Percentiles rank a stretch among this genome's conserved stretches.
These are phyloP conservation scores for Pteruthius melanotis DNA, from an alignment of 2,113 vertebrate species.

Conservation along the genomic window DNA sequence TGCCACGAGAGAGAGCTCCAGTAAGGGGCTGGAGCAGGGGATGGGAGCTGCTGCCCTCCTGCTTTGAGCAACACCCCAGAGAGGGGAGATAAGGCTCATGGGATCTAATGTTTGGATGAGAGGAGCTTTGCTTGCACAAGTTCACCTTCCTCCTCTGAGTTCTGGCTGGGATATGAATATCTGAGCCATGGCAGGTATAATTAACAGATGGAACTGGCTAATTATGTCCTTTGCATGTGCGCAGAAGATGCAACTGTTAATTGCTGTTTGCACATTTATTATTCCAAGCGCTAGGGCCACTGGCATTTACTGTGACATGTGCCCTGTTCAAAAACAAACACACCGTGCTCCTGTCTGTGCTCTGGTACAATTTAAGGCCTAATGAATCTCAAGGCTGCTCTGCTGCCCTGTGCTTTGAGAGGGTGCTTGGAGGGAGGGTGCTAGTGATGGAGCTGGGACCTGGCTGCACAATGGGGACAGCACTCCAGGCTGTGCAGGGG, in stretches of 20 bases:
- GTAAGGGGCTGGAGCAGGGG: background rate
- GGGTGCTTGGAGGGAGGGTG: background rate
- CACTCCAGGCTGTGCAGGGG: accelerated
- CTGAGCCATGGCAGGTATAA: slow-evolving; percentile 67
- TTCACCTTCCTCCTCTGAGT: slow-evolving; percentile 43
- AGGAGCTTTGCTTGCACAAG: slow-evolving; percentile 11
- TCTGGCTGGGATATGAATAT: slow-evolving; percentile 53
- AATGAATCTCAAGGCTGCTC: background rate
- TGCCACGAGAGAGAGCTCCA: background rate
- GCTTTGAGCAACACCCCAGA: background rate
- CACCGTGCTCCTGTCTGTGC: background rate
- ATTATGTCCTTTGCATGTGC: slow-evolving; percentile 63
- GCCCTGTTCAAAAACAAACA: slow-evolving; percentile 60
- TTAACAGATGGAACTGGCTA: slow-evolving; percentile 73
- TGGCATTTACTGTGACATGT: slow-evolving; percentile 41
- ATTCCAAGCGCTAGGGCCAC: slow-evolving; percentile 26
- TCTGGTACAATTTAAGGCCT: background rate
- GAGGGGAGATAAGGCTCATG: background rate
- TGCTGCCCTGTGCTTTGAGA: background rate
- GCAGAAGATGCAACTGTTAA: slow-evolving; percentile 62
- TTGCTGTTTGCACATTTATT: slow-evolving; percentile 65
- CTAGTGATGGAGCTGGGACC: accelerated
- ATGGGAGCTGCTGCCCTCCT: background rate
- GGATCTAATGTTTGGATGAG: background rate
- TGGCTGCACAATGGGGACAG: accelerated